phyloP scores from a whole-genome alignment of 2,797 vertebrate genomes.

The Limnodromus scolopaceus region DNA sequence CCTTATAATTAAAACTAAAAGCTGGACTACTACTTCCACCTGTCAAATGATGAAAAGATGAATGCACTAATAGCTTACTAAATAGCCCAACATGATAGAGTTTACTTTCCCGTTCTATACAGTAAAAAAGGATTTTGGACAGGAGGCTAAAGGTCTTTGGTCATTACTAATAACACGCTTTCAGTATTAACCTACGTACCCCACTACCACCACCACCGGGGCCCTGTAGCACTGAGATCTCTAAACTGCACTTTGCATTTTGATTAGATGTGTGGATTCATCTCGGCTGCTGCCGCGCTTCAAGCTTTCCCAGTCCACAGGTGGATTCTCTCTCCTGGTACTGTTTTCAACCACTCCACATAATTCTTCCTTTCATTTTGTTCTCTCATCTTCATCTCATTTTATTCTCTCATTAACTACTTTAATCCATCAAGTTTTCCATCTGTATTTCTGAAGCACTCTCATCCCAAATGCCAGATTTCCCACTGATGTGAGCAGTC shows the following conservation, averaged over 20 bases:
- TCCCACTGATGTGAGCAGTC: background rate
- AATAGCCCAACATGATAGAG: slow-evolving; percentile 82
- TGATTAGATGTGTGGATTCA: background rate
- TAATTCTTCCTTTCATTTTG: background rate
- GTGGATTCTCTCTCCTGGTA: background rate
- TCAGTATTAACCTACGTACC: slow-evolving; percentile 75
- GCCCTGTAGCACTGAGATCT: slow-evolving; percentile 25
- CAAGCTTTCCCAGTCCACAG: background rate
- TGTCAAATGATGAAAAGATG: slow-evolving; percentile 99
- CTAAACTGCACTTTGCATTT: slow-evolving; percentile 1
- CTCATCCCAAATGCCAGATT: background rate
- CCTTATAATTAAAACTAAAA: slow-evolving; percentile 99
- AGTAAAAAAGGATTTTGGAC: slow-evolving; percentile 79
- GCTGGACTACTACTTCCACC: slow-evolving; percentile 98
- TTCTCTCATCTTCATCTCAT: background rate
- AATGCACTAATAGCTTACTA: slow-evolving; percentile 98
- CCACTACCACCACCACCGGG: background rate
- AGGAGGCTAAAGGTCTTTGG: slow-evolving; percentile 80
- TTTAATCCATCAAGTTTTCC: background rate
- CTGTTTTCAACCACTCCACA: background rate
- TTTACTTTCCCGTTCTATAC: slow-evolving; percentile 77
- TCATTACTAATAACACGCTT: slow-evolving; percentile 79
- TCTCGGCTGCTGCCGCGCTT: background rate
- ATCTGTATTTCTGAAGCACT: background rate
- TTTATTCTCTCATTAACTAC: background rate